Base-by-base conservation (phyloP, 2,797 vertebrate species). In the Petrocephalus schoutedeni region DNA sequence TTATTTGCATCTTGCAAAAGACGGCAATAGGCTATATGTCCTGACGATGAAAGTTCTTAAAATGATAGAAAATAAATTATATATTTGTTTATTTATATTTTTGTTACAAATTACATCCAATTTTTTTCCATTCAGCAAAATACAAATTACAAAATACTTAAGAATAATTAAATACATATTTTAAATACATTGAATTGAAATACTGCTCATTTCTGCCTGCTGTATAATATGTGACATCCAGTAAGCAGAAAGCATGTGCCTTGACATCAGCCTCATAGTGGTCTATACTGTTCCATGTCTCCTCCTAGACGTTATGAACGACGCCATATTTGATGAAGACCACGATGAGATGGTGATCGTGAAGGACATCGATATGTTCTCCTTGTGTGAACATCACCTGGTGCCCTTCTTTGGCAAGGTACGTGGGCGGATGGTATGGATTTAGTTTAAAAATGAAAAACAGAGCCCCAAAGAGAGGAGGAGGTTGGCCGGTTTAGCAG, bases 321-420 rank as follows among this genome's bases (percentile, higher is more conserved):
- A 96, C 74, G 95, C 96, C 89, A 93, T 96, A 89, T 97, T 97
- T 89, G 94, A 97, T 85, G 96, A 97, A 90, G 94, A 95, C 92
- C 96, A 96, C 0, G 86, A 96, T 32, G 95, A 97, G 92, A 96
- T 96, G 93, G 96, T 96, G 89, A 96, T 96, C 28, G 95, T 96
- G 61, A 97, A 95, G 90, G 95, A 96, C 90, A 97, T 95, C 58
- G 96, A 97, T 87, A 93, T 95, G 93, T 96, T 97, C 90, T 97
- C 95, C 0, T 94, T 96, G 84, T 97, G 94, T 89, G 96, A 97
- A 89, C 96, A 97, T 92, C 95, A 97, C 87, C 90, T 97, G 91
- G 93, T 97, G 88, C 96, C 95, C 9, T 97, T 97, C 89, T 97
- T 96, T 91, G 96, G 94, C 87, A 97, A 95, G 90, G 96, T 96